A percentile compares a stretch with the other conserved stretches of the same genome.
phyloP scores from a whole-genome alignment of 2,797 vertebrate genomes.

The Myotis planiceps region DNA sequence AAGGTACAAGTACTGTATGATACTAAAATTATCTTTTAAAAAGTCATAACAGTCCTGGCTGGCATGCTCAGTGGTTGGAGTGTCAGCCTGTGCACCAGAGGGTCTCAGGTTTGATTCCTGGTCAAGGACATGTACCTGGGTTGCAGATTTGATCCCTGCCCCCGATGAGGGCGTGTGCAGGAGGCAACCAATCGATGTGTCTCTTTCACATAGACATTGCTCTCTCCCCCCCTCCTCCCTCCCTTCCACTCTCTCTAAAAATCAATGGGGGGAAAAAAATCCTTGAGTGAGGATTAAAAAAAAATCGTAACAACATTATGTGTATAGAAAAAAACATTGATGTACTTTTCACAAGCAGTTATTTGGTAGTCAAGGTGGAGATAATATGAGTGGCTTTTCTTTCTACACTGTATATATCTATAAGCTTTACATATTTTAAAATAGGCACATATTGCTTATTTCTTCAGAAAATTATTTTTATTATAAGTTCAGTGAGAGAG shows the following conservation, averaged over 20 bases:
- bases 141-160: neutral
- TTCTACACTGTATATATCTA: neutral
- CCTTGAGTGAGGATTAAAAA: neutral
- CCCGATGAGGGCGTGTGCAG: no score
- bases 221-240: neutral
- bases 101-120: neutral
- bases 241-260: neutral
- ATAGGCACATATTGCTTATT: neutral
- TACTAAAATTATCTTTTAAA: constrained; percentile 12
- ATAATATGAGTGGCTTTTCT: neutral
- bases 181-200: neutral
- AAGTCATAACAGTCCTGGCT: neutral
- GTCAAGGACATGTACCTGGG: neutral
- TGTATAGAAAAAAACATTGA: neutral
- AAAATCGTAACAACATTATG: neutral
- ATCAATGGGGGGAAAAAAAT: neutral
- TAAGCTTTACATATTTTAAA: constrained; percentile 29
- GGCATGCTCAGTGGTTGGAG: neutral
- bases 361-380: neutral
- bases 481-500: constrained; percentile 3
- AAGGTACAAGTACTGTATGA: neutral
- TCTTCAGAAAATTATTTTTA: constrained; percentile 33
- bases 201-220: neutral
- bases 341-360: neutral
- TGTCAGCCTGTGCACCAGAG: neutral